Evolutionary conservation across 2,797 vertebrate species (phyloP).

Genomic region (Pseudochaenichthys georgianus): DNA sequence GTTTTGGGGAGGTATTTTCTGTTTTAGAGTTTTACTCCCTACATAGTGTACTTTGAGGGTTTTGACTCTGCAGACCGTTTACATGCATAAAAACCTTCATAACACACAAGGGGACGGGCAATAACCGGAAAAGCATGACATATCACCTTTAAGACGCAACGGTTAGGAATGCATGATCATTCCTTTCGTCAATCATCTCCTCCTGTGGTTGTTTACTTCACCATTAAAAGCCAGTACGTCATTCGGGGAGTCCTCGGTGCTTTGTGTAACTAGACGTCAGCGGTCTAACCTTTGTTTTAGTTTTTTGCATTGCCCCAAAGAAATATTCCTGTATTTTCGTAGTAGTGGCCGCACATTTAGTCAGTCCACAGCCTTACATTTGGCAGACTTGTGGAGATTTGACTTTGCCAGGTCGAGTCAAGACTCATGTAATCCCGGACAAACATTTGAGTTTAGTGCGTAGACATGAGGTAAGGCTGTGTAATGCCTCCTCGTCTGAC

Average conservation of each 20-base stretch:
- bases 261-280: conserved; percentile 61
- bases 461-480: conserved; percentile 36
- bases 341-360: conserved; percentile 57
- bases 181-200: conserved; percentile 21
- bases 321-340: conserved; percentile 49
- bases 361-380: conserved; percentile 60
- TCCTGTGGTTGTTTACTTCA: conserved; percentile 35
- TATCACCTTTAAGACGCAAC: neutral
- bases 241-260: conserved; percentile 35
- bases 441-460: conserved; percentile 33
- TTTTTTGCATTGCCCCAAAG: conserved; percentile 47
- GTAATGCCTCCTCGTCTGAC: conserved; percentile 24
- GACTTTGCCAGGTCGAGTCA: conserved; percentile 46
- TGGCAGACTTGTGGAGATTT: conserved; percentile 56
- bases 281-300: conserved; percentile 65
- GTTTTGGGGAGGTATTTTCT: too few relatives aligned
- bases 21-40: too few relatives aligned
- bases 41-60: too few relatives aligned
- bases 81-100: too few relatives aligned
- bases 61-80: too few relatives aligned
- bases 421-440: conserved; percentile 58
- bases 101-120: too few relatives aligned
- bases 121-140: too few relatives aligned
- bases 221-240: conserved; percentile 38
- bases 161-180: conserved; percentile 24